Conservation (phyloP, 2,888 invertebrate species). For the Carpatolechia fugitivella region DNA sequence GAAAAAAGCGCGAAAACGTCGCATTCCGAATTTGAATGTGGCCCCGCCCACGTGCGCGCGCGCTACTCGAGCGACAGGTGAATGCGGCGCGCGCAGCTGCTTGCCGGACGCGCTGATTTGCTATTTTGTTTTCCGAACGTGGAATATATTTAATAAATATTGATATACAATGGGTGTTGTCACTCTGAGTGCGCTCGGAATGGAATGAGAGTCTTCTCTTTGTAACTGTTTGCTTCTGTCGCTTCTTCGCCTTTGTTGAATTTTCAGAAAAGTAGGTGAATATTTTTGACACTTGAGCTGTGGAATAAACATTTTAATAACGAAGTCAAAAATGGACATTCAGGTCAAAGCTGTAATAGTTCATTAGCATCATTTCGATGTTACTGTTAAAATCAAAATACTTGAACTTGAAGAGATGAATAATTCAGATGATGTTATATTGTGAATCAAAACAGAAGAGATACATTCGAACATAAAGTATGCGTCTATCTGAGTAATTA, state of each 20-base stretch:
- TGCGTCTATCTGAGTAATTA: not conserved
- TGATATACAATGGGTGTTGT: slow-evolving; percentile 66
- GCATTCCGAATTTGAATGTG: slow-evolving; percentile 48
- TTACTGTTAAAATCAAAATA: no score
- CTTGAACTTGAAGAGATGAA: no score
- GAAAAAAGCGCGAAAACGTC: slow-evolving; percentile 65
- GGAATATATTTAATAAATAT: slow-evolving; percentile 65
- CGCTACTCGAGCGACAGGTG: slow-evolving; percentile 63
- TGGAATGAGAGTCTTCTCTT: slow-evolving; percentile 33
- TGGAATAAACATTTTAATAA: not conserved
- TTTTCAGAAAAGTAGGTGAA: slow-evolving; percentile 15
- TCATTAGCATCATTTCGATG: no score
- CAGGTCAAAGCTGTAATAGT: no score
- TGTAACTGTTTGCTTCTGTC: slow-evolving; percentile 36
- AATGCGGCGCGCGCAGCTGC: slow-evolving; percentile 67
- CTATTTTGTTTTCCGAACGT: slow-evolving; percentile 57
- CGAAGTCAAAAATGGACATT: no score
- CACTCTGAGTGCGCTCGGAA: slow-evolving; percentile 39
- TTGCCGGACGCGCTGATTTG: slow-evolving; percentile 54
- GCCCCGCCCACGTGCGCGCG: slow-evolving; percentile 69
- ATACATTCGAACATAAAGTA: no score
- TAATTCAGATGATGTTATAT: no score
- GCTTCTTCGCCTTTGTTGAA: slow-evolving; percentile 3
- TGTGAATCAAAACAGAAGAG: no score
- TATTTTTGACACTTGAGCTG: not conserved